Conservation (phyloP, 2,888 invertebrate species). For the Macropis europaea region DNA sequence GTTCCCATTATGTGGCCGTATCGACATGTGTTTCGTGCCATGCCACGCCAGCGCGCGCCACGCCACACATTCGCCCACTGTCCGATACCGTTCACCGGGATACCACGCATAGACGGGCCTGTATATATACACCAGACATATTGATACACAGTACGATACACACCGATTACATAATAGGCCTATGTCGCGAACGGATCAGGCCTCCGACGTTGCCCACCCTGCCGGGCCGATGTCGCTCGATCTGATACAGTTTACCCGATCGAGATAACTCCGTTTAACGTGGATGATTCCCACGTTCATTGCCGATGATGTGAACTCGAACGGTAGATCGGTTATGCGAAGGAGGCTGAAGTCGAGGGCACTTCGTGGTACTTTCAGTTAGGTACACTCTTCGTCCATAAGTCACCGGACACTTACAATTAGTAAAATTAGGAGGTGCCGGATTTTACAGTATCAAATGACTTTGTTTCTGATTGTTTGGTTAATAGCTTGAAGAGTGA, state of each 20-base stretch:
- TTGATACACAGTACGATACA: slow-evolving; percentile 69
- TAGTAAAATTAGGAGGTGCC: too few species aligned
- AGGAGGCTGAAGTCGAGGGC: background rate
- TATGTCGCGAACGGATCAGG: slow-evolving; percentile 61
- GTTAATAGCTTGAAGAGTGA: too few species aligned
- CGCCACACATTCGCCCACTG: slow-evolving; percentile 62
- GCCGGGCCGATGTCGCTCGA: slow-evolving; percentile 25
- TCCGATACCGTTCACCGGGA: slow-evolving; percentile 56
- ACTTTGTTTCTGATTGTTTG: too few species aligned
- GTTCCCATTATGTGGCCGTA: slow-evolving; percentile 79
- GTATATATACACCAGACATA: slow-evolving; percentile 59
- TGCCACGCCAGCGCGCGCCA: slow-evolving; percentile 49
- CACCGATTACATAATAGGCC: slow-evolving; percentile 70
- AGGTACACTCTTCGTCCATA: too few species aligned
- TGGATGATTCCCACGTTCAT: slow-evolving; percentile 18
- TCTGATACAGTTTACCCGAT: slow-evolving; percentile 48
- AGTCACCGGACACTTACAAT: too few species aligned
- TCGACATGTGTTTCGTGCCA: slow-evolving; percentile 77
- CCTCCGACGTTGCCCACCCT: slow-evolving; percentile 19
- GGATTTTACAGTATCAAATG: too few species aligned
- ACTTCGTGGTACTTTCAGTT: too few species aligned
- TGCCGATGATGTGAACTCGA: background rate
- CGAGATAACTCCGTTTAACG: slow-evolving; percentile 19
- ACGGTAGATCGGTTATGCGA: background rate
- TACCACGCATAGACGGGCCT: slow-evolving; percentile 48